A percentile compares a stretch with the other conserved stretches of the same genome.
Evolutionary conservation across 2,113 vertebrate genomes (phyloP).

Genomic region (Gallinago undulata): DNA sequence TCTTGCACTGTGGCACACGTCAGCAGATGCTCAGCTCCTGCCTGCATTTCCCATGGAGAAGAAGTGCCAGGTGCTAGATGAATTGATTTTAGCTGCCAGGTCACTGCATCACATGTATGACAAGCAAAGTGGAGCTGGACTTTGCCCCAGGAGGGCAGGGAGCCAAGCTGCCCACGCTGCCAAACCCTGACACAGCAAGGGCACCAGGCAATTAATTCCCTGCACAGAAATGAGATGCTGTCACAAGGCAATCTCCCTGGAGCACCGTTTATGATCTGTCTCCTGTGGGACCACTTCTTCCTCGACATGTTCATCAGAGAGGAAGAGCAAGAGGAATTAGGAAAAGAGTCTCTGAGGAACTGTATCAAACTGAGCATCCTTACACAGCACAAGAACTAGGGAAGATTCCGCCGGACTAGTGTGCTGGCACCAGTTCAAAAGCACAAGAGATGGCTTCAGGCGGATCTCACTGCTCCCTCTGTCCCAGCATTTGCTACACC

Average conservation of each 20-base stretch:
- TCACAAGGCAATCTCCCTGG: not conserved
- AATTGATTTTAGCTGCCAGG: not conserved
- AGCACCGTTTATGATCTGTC: not conserved
- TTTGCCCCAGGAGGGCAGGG: not conserved
- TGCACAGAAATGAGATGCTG: not conserved
- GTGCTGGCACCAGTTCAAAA: not conserved
- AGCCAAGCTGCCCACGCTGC: not conserved
- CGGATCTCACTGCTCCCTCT: not conserved
- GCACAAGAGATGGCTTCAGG: not conserved
- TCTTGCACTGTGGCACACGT: not conserved
- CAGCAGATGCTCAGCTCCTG: not conserved
- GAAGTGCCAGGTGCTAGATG: not conserved
- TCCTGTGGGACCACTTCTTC: not conserved
- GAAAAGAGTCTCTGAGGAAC: not conserved
- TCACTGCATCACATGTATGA: not conserved
- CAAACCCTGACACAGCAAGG: not conserved
- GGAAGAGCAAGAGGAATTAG: not conserved
- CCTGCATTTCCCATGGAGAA: not conserved
- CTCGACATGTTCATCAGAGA: not conserved
- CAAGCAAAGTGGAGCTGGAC: not conserved
- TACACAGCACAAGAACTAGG: fast-evolving
- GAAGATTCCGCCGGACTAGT: not conserved
- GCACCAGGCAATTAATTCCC: not conserved
- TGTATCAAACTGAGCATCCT: not conserved
- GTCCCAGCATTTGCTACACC: not conserved